Evolutionary conservation across 2,888 invertebrate species (phyloP).

Genomic region (Venusia cambrica): DNA sequence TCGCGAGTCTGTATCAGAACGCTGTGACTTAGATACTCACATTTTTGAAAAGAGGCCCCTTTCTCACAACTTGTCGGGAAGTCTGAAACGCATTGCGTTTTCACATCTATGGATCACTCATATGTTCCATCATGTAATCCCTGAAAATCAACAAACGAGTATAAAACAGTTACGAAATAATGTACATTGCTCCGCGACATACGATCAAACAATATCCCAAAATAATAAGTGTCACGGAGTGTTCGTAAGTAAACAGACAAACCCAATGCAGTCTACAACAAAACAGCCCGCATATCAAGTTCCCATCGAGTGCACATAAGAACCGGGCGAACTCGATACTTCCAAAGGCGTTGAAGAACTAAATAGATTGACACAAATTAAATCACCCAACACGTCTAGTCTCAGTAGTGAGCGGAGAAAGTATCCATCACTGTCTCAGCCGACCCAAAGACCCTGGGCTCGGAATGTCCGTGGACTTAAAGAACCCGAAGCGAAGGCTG

Average conservation of each 20-base stretch:
- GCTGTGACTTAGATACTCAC: no score
- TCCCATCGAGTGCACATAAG: conserved; percentile 1
- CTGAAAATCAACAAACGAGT: conserved; percentile 15
- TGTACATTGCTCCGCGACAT: conserved; percentile 1
- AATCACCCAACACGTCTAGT: conserved; percentile 12
- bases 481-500: conserved; percentile 19
- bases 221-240: no score
- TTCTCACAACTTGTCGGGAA: no score
- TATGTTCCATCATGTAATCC: conserved; percentile 2
- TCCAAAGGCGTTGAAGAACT: conserved; percentile 8
- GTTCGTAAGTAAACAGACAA: no score
- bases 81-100: conserved; percentile 1
- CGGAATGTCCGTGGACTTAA: conserved; percentile 8
- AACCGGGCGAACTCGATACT: conserved; percentile 4
- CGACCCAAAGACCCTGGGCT: conserved; percentile 35
- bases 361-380: conserved; percentile 1
- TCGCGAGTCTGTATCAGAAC: no score
- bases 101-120: no score
- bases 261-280: no score
- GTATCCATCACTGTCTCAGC: conserved; percentile 16
- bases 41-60: no score
- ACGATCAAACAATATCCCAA: conserved; percentile 7
- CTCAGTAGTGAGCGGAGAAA: conserved; percentile 15
- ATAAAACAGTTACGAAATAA: conserved; percentile 1
- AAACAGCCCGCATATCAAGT: no score